Conservation (phyloP, 2,113 vertebrate genomes). For the Chaetops frenatus region DNA sequence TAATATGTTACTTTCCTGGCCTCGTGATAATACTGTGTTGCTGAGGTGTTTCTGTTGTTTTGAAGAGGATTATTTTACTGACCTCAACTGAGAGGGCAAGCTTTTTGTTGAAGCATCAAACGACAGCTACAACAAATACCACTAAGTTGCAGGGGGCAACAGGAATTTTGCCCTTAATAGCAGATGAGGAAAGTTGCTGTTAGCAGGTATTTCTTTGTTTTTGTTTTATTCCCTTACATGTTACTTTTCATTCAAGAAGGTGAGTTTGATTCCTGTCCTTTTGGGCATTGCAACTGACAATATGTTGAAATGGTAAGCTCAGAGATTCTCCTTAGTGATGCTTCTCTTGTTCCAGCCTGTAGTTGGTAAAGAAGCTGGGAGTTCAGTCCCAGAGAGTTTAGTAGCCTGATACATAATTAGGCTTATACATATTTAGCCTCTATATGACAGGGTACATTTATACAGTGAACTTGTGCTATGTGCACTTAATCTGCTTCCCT, state of each 20-base stretch:
- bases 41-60: background rate
- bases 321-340: background rate
- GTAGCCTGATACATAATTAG: background rate
- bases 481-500: background rate
- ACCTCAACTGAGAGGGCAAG: background rate
- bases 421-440: background rate
- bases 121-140: background rate
- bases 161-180: background rate
- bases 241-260: background rate
- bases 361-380: background rate
- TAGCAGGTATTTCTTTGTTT: background rate
- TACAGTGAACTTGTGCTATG: background rate
- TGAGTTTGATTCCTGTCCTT: background rate
- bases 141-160: background rate
- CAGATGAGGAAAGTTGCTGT: background rate
- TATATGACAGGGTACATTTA: background rate
- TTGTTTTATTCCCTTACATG: background rate
- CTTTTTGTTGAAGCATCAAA: background rate
- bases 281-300: background rate
- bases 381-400: background rate
- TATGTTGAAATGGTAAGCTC: background rate
- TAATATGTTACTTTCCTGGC: background rate
- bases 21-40: background rate
- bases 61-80: background rate
- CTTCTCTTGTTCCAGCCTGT: background rate